Evolutionary conservation across 2,113 vertebrate species (phyloP).

Genomic region (Peromyscus californicus): DNA sequence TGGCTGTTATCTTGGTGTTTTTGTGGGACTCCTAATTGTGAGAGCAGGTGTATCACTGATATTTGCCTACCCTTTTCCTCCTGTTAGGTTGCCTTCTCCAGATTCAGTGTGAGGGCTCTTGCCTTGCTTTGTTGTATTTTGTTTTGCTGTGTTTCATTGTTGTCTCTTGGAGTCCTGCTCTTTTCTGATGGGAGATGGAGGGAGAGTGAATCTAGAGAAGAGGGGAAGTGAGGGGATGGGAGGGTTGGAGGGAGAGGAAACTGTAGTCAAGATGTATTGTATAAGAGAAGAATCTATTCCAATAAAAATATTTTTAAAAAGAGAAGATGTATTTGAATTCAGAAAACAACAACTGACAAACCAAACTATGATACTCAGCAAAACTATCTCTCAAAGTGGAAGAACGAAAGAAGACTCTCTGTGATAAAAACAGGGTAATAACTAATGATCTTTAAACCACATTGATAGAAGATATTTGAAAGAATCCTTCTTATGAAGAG

Average conservation of each 20-base stretch:
- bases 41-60: neutral
- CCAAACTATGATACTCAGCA: neutral
- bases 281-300: neutral
- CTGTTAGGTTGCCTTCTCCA: neutral
- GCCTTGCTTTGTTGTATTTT: neutral
- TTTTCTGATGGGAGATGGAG: neutral
- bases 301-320: neutral
- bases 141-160: neutral
- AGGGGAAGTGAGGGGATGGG: fast-evolving
- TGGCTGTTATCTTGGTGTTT: neutral
- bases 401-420: neutral
- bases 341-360: neutral
- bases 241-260: neutral
- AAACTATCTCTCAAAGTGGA: neutral
- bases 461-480: neutral
- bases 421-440: neutral
- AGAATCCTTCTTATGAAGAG: neutral
- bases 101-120: neutral
- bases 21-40: neutral
- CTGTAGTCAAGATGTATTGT: neutral
- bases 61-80: neutral
- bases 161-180: neutral
- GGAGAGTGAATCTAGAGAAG: neutral
- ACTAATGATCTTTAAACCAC: neutral
- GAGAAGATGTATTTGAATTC: neutral